Conservation (phyloP, 2,113 vertebrate genomes). For the Ammospiza nelsoni region DNA sequence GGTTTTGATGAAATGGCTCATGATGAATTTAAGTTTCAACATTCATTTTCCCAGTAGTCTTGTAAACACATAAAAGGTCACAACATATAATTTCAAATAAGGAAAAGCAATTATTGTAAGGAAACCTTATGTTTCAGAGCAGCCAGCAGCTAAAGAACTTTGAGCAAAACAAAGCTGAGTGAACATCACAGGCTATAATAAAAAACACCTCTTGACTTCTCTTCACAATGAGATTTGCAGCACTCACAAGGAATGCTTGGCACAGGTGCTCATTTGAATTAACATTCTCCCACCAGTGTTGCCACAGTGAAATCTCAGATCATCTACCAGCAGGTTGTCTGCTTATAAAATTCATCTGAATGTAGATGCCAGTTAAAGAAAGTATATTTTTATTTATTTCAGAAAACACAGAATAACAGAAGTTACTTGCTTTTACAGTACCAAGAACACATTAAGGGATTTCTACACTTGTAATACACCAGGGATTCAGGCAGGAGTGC, state of each 20-base stretch:
- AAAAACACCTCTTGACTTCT: not conserved
- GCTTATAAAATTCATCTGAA: not conserved
- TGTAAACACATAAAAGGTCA: constrained; percentile 21
- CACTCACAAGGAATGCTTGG: not conserved
- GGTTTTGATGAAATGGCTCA: not conserved
- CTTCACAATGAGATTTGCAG: not conserved
- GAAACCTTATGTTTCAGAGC: not conserved
- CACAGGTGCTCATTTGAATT: not conserved
- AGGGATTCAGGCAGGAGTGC: not conserved
- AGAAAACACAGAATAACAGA: not conserved
- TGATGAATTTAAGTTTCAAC: constrained; percentile 46
- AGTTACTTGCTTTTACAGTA: not conserved
- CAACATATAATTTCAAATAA: not conserved
- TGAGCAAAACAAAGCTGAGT: not conserved
- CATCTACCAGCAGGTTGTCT: not conserved
- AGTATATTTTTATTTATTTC: not conserved
- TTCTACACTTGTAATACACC: not conserved
- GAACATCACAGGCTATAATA: not conserved
- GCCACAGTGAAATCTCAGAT: not conserved
- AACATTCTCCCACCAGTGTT: not conserved
- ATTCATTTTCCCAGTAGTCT: constrained; percentile 6
- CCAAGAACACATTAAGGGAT: not conserved
- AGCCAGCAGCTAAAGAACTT: not conserved
- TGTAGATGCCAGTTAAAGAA: not conserved
- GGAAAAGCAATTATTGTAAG: not conserved